Percentiles rank a stretch among this genome's conserved stretches.
Evolutionary conservation across 2,113 vertebrate genomes (phyloP).

Genomic region (Tragelaphus scriptus): DNA sequence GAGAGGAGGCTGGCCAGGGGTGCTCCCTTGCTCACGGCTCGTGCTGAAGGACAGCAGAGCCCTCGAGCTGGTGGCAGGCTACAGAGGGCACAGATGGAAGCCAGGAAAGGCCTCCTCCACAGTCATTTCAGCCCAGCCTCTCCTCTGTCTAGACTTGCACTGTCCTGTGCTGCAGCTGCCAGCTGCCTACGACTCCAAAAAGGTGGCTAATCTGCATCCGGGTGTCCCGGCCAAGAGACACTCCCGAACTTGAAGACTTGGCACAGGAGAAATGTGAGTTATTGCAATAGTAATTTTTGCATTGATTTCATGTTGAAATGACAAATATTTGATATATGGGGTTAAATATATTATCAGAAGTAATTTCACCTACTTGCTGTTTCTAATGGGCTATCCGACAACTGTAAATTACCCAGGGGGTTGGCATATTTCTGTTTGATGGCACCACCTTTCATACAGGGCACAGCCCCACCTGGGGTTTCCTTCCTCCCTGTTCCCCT

Average conservation of each 20-base stretch:
- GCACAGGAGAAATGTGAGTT: neutral
- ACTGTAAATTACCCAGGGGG: neutral
- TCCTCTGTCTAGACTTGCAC: too few species aligned
- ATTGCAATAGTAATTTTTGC: neutral
- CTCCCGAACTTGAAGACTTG: rapidly evolving
- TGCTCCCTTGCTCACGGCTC: neutral
- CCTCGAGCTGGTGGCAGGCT: rapidly evolving
- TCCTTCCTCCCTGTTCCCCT: neutral
- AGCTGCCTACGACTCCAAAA: neutral
- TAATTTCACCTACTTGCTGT: neutral
- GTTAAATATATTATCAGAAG: neutral
- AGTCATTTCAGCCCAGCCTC: rapidly evolving
- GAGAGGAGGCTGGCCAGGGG: neutral
- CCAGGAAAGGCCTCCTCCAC: neutral
- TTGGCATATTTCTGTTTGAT: neutral
- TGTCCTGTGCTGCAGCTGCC: rapidly evolving
- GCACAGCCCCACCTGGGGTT: neutral
- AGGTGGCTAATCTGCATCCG: rapidly evolving
- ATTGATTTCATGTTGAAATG: neutral
- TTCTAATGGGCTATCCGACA: neutral
- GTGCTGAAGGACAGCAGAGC: rapidly evolving
- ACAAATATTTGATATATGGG: neutral
- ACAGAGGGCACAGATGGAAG: neutral
- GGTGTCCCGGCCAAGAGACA: neutral
- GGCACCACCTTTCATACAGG: neutral